Evolutionary conservation across 1,140 invertebrate genomes (phyloP).

Genomic region (Hyphantria cunea): DNA sequence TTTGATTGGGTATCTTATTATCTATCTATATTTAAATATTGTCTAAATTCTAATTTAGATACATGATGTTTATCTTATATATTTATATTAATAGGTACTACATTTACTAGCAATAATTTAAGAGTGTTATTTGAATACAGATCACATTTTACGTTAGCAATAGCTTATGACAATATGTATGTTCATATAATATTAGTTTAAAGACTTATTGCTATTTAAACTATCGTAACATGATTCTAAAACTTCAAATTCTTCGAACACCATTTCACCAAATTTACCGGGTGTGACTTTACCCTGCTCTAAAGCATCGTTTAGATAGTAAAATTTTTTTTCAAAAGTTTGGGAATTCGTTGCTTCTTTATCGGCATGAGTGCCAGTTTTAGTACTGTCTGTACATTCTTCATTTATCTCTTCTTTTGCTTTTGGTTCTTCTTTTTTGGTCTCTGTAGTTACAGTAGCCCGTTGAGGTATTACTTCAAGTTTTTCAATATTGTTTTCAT

Average conservation of each 20-base stretch:
- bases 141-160: conserved; percentile 68
- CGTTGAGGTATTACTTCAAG: conserved; percentile 21
- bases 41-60: conserved; percentile 45
- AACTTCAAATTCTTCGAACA: conserved; percentile 91
- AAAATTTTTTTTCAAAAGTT: conserved; percentile 77
- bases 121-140: conserved; percentile 64
- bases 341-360: conserved; percentile 55
- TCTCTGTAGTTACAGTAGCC: conserved; percentile 23
- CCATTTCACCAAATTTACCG: conserved; percentile 89
- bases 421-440: conserved; percentile 30
- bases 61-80: conserved; percentile 37
- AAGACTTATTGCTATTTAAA: conserved; percentile 81
- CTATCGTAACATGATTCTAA: conserved; percentile 83
- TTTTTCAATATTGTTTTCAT: conserved; percentile 38
- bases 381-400: conserved; percentile 42
- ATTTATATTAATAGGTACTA: conserved; percentile 43
- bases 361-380: conserved; percentile 42
- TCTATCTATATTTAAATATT: conserved; percentile 34
- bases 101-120: conserved; percentile 78
- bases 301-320: conserved; percentile 75
- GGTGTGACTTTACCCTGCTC: conserved; percentile 79
- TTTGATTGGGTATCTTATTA: conserved; percentile 48
- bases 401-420: conserved; percentile 40
- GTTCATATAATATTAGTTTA: conserved; percentile 54
- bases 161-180: conserved; percentile 48